Conservation (phyloP, 1,140 invertebrate genomes). For the Drosophila micromelanica region DNA sequence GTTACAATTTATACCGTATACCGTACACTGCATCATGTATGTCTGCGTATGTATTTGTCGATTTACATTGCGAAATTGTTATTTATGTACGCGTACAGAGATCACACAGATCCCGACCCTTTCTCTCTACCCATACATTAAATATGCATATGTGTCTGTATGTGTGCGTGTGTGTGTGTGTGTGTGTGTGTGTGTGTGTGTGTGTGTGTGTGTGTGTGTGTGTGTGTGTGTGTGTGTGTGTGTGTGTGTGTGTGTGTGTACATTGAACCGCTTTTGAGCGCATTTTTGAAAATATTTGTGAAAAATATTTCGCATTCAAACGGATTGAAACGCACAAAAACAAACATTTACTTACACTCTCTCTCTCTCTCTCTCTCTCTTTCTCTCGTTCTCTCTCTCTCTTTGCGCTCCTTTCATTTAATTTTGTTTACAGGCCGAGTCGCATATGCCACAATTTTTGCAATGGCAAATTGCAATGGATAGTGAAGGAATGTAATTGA, state of each 20-base stretch:
- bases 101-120: constrained; percentile 51
- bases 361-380: too few species aligned
- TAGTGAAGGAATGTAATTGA: constrained; percentile 18
- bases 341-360: constrained; percentile 62
- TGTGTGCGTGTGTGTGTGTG: constrained; percentile 10
- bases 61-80: constrained; percentile 72
- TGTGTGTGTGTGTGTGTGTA: too few species aligned
- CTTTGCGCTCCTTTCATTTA: constrained; percentile 23
- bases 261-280: constrained; percentile 70
- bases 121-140: constrained; percentile 4
- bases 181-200: too few species aligned
- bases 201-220: too few species aligned
- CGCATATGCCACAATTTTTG: constrained; percentile 23
- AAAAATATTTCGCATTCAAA: constrained; percentile 76
- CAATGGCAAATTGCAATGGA: constrained; percentile 18
- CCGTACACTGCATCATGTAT: too few species aligned
- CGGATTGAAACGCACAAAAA: constrained; percentile 68
- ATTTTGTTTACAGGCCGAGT: constrained; percentile 19
- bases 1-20: constrained; percentile 2
- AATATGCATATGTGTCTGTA: constrained; percentile 13
- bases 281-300: constrained; percentile 55
- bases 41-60: constrained; percentile 53
- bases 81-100: constrained; percentile 66
- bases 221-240: too few species aligned
- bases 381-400: too few species aligned